Evolutionary conservation across 1,140 invertebrate species (phyloP).

Genomic region (Diachasmimorpha longicaudata): DNA sequence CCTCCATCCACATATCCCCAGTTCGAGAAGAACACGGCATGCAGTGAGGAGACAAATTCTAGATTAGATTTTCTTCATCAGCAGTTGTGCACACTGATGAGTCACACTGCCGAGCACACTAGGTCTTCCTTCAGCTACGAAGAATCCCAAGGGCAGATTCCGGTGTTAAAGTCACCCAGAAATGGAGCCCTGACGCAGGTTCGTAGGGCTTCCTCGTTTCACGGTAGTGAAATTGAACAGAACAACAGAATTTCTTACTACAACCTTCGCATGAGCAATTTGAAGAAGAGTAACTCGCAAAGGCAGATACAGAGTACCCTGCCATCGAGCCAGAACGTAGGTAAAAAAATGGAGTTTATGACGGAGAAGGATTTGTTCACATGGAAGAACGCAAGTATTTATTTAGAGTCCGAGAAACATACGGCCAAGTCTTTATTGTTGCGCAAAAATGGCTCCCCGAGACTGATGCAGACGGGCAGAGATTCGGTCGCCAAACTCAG

Average conservation of each 20-base stretch:
- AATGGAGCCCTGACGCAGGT: slow-evolving; percentile 23
- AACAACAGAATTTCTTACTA: slow-evolving; percentile 42
- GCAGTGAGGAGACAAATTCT: slow-evolving; percentile 48
- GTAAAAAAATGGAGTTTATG: not conserved
- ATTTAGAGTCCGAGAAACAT: slow-evolving; percentile 45
- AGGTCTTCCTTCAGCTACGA: slow-evolving; percentile 26
- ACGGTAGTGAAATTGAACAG: slow-evolving; percentile 43
- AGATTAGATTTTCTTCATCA: slow-evolving; percentile 48
- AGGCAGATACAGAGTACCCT: slow-evolving; percentile 32
- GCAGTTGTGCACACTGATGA: slow-evolving; percentile 48
- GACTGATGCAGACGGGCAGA: slow-evolving; percentile 57
- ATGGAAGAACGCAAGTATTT: slow-evolving; percentile 59
- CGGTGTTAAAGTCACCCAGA: slow-evolving; percentile 28
- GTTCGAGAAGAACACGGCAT: slow-evolving; percentile 18
- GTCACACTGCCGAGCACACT: slow-evolving; percentile 48
- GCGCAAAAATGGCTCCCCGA: slow-evolving; percentile 2
- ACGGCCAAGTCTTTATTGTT: not conserved
- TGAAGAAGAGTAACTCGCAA: slow-evolving; percentile 51
- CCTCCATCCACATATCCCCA: not conserved
- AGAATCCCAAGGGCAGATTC: slow-evolving; percentile 35
- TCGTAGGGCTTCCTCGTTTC: slow-evolving; percentile 54
- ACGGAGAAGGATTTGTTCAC: slow-evolving; percentile 36
- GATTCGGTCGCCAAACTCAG: slow-evolving; percentile 69
- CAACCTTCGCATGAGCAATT: slow-evolving; percentile 49
- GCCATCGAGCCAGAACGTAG: slow-evolving; percentile 12